These are phyloP conservation scores for Lasiurus borealis DNA, from an alignment of 2,113 vertebrate species.

Conservation along the genomic window DNA sequence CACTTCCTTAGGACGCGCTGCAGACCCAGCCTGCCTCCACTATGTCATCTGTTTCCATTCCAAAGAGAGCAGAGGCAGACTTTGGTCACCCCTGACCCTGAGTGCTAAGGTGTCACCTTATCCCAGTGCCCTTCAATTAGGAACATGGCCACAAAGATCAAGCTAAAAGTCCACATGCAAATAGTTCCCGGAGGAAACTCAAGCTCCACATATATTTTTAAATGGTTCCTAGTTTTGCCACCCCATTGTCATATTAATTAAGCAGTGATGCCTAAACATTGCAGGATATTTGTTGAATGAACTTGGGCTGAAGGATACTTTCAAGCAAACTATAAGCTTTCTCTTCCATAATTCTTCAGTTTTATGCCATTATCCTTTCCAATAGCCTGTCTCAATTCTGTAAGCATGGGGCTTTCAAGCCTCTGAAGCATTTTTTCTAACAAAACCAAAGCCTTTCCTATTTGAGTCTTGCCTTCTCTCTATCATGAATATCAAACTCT, in stretches of 20 bases:
- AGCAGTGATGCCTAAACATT: not conserved
- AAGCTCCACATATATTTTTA: not conserved
- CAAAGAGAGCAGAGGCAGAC: not conserved
- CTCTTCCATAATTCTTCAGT: not conserved
- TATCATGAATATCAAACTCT: not conserved
- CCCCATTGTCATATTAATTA: not conserved
- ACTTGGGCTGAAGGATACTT: not conserved
- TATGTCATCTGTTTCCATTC: not conserved
- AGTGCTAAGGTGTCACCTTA: not conserved
- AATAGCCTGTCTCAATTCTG: not conserved
- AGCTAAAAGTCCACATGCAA: not conserved
- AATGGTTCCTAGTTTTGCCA: not conserved
- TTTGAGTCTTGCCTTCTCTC: not conserved
- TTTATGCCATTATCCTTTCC: not conserved
- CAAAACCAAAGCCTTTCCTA: not conserved
- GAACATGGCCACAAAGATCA: not conserved
- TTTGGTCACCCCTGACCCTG: not conserved
- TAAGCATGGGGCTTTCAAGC: not conserved
- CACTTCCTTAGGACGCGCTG: not conserved
- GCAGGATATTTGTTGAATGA: not conserved
- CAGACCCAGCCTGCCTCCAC: not conserved
- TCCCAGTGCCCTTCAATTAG: not conserved
- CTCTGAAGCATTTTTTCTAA: not conserved
- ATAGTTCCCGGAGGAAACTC: not conserved
- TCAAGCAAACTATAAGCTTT: not conserved